phyloP scores from a whole-genome alignment of 2,888 invertebrate genomes.

The Orthosia cruda region DNA sequence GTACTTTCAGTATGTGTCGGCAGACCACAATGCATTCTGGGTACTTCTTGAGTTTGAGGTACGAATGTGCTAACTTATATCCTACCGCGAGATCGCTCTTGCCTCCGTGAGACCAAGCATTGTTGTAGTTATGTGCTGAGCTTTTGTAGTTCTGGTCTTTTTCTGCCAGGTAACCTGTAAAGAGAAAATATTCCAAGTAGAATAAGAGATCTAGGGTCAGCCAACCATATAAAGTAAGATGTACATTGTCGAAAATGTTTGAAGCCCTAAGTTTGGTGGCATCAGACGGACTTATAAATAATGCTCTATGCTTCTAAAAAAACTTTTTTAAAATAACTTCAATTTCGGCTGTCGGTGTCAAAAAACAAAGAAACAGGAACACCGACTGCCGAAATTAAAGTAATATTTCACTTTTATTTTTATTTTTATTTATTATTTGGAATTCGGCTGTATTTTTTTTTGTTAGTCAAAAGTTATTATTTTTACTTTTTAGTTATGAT shows the following conservation, averaged over 20 bases:
- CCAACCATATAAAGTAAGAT: neutral
- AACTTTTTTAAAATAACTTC: too few relatives aligned
- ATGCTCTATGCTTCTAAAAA: too few relatives aligned
- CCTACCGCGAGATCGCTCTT: conserved; percentile 96
- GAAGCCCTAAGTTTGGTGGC: too few relatives aligned
- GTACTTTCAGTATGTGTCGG: conserved; percentile 94
- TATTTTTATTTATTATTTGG: too few relatives aligned
- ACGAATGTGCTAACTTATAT: conserved; percentile 98
- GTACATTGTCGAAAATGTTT: neutral
- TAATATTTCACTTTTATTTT: too few relatives aligned
- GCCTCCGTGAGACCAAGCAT: conserved; percentile 97
- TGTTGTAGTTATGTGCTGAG: conserved; percentile 96
- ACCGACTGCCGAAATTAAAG: too few relatives aligned
- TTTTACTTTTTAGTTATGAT: too few relatives aligned
- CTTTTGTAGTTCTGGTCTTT: conserved; percentile 98
- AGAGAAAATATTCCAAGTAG: neutral
- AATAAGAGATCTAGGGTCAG: neutral
- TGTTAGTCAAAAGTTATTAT: too few relatives aligned
- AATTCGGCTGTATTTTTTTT: too few relatives aligned
- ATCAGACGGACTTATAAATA: too few relatives aligned
- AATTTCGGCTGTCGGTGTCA: too few relatives aligned
- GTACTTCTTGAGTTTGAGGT: conserved; percentile 96
- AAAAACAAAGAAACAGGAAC: too few relatives aligned
- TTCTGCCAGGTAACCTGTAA: conserved; percentile 96
- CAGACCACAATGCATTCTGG: conserved; percentile 98